Evolutionary conservation across 1,140 invertebrate genomes (phyloP).

Genomic region (Rhizoglyphus robini): DNA sequence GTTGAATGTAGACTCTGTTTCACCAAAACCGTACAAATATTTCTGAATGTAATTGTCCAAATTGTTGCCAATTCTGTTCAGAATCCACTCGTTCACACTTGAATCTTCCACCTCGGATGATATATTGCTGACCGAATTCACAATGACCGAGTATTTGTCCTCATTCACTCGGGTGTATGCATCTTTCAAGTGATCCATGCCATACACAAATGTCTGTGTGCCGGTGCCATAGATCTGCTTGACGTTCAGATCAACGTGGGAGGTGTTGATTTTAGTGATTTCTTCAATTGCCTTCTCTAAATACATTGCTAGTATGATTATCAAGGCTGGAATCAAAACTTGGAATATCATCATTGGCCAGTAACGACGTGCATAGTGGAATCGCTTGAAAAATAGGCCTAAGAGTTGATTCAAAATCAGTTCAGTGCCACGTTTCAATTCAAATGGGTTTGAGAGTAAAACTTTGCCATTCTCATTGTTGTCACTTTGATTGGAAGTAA

Average conservation of each 20-base stretch:
- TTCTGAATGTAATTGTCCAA: background rate
- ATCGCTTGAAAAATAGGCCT: conserved; percentile 25
- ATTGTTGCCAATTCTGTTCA: background rate
- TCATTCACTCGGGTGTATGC: background rate
- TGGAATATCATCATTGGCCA: conserved; percentile 20
- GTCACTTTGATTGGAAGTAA: background rate
- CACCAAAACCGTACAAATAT: background rate
- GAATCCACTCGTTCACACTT: background rate
- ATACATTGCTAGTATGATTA: background rate
- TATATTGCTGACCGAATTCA: background rate
- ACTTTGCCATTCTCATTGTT: background rate
- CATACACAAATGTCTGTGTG: background rate
- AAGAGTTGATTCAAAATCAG: conserved; percentile 15
- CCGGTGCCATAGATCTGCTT: background rate
- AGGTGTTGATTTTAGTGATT: background rate
- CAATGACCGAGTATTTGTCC: background rate
- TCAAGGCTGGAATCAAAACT: background rate
- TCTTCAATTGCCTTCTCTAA: too few relatives aligned
- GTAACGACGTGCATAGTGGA: conserved; percentile 25
- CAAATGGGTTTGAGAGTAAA: background rate
- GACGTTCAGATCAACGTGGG: background rate
- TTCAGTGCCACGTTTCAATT: background rate
- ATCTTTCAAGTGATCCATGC: background rate
- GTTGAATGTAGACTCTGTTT: background rate
- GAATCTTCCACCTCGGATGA: background rate